Percentiles rank a stretch among this genome's conserved stretches.
These are phyloP conservation scores for Styela clava DNA, from an alignment of 23 tunicate genomes.

Conservation along the genomic window DNA sequence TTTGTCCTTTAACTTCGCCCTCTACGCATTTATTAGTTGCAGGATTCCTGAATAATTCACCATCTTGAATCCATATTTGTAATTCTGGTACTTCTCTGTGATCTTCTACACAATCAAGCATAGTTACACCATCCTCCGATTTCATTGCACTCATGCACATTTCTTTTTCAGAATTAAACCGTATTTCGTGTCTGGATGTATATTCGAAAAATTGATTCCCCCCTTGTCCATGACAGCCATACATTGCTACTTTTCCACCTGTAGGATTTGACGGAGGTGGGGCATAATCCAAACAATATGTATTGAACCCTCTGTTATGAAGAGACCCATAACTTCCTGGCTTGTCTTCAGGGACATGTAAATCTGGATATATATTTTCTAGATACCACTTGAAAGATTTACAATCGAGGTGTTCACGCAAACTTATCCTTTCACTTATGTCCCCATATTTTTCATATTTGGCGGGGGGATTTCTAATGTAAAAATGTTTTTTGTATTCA, in stretches of 20 bases:
- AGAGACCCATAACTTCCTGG: constrained; percentile 86
- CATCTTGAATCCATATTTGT: constrained; percentile 55
- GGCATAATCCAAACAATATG: constrained; percentile 91
- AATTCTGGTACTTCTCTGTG: constrained; percentile 35
- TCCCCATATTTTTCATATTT: constrained; percentile 88
- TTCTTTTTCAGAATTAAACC: constrained; percentile 98
- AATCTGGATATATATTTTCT: constrained; percentile 89
- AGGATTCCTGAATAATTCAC: constrained; percentile 22
- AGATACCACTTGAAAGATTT: constrained; percentile 89
- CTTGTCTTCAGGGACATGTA: constrained; percentile 89
- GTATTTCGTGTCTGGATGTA: constrained; percentile 66
- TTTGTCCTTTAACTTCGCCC: constrained; percentile 22
- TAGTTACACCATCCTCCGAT: constrained; percentile 58
- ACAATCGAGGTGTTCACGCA: constrained; percentile 72
- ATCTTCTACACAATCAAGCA: constrained; percentile 75
- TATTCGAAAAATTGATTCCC: constrained; percentile 98
- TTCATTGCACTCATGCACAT: constrained; percentile 80
- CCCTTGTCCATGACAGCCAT: constrained; percentile 98
- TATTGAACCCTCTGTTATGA: constrained; percentile 60
- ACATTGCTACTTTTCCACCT: constrained; percentile 78
- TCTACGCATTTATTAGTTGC: constrained; percentile 17
- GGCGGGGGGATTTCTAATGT: constrained; percentile 90
- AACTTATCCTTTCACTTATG: constrained; percentile 44
- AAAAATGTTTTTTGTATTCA: constrained; percentile 93
- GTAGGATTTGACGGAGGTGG: constrained; percentile 86